Evolutionary conservation across 2,113 vertebrate species (phyloP).

Genomic region (Lycaon pictus): DNA sequence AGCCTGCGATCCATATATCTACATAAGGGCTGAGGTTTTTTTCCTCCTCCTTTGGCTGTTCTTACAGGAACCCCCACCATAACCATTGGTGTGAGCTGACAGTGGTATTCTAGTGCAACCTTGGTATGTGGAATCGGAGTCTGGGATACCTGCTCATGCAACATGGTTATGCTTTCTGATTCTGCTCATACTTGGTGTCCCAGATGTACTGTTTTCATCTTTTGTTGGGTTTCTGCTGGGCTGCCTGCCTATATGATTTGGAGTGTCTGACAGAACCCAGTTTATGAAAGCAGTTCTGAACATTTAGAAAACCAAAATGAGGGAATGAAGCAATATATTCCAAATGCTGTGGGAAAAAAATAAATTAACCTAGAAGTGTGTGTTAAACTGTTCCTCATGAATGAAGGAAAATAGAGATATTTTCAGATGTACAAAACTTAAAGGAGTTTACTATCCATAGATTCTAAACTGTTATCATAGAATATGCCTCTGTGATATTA

Average conservation of each 20-base stretch:
- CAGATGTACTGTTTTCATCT: not conserved
- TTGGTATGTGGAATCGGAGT: not conserved
- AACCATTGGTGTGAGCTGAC: not conserved
- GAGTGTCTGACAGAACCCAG: not conserved
- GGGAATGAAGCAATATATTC: not conserved
- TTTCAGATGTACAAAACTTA: not conserved
- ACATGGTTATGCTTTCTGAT: not conserved
- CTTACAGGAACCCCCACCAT: not conserved
- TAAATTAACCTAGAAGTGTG: not conserved
- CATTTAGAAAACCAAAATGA: not conserved
- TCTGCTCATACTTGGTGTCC: not conserved
- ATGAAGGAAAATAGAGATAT: not conserved
- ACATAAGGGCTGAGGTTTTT: not conserved
- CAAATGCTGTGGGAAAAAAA: not conserved
- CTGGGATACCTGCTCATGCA: not conserved
- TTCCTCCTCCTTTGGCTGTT: not conserved
- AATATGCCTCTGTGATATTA: not conserved
- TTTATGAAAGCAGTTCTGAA: not conserved
- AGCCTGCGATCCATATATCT: not conserved
- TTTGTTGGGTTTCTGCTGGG: not conserved
- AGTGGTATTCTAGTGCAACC: not conserved
- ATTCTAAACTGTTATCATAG: not conserved
- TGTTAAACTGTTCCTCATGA: not conserved
- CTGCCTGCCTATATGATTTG: not conserved
- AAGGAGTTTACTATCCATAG: not conserved